Conservation (phyloP, 2,797 vertebrate species). For the Natrix natrix region DNA sequence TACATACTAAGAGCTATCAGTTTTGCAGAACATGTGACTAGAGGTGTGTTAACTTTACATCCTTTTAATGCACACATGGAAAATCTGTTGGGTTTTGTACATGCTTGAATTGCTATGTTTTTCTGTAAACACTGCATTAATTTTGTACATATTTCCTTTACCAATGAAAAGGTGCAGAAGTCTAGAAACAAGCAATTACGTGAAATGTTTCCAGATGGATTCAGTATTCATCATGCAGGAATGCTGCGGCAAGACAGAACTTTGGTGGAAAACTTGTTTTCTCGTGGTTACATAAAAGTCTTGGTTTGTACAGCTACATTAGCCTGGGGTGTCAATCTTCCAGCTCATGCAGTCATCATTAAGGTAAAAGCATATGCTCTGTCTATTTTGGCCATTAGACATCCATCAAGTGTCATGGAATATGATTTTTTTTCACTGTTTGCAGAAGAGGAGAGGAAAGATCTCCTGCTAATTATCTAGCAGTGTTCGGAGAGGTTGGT, state of each 20-base stretch:
- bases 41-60: neutral
- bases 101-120: neutral
- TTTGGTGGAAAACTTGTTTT: slow-evolving; percentile 94
- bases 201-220: slow-evolving; percentile 95
- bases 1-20: neutral
- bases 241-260: slow-evolving; percentile 93
- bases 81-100: neutral
- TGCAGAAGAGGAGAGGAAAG: slow-evolving; percentile 1
- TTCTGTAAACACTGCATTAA: slow-evolving; percentile 14
- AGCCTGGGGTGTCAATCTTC: slow-evolving; percentile 98
- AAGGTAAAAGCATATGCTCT: slow-evolving; percentile 78
- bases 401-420: slow-evolving; percentile 35
- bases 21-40: neutral
- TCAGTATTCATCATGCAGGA: slow-evolving; percentile 96
- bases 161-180: slow-evolving; percentile 82
- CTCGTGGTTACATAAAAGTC: slow-evolving; percentile 90
- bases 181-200: slow-evolving; percentile 96
- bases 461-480: slow-evolving; percentile 58
- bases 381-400: slow-evolving; percentile 51
- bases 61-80: fast-evolving
- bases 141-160: slow-evolving; percentile 36
- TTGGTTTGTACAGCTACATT: slow-evolving; percentile 94
- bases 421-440: slow-evolving; percentile 50
- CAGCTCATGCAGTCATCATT: slow-evolving; percentile 97
- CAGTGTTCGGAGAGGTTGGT: slow-evolving; percentile 60